Base-by-base conservation (phyloP, 1,140 invertebrate genomes). In the Orius insidiosus region DNA sequence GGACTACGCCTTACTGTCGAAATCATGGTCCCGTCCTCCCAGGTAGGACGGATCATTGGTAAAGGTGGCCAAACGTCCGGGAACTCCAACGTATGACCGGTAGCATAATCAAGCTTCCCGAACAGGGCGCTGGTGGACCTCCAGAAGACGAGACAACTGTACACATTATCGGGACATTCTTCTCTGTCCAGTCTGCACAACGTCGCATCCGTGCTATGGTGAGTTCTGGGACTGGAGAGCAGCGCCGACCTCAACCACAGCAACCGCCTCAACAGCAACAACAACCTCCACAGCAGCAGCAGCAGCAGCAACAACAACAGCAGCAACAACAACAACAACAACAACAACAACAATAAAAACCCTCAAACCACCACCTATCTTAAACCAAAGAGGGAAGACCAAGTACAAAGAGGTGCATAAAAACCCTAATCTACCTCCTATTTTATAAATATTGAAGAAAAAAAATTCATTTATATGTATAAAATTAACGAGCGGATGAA, bases 31-130 rank as follows among this genome's bases (percentile, higher is more conserved):
- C 88, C 90, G 14, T 87, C 83, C 53, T 76, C 76, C 31, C 77
- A 80, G 63, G 55, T 94, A 45, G 93, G 94, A 5, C 76, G 92
- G 49, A 96, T 98, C 53, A 97, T 97, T 59, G 94, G 94, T 51
- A 96, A 96, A 65, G 90, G 90, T 44, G 93, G 93, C 32, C 88
- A 94, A 97, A 96, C 63, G 92, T 95, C 38, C 71, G 89, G 47
- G 90, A 97, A 62, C 68, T 96, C 57, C 90, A 96, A 66, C 76
- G 89, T 57, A 82, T 92, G 4, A 95, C 89, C 44, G 88, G 88
- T 52, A 89, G 87, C 57, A 77, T 88, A 31, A 94, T 97, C 52
- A 95, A 95, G 64, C 68, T 96, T 54, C 88, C 87, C 34, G 87
- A 88, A 65, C 88, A 90, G 62, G 72, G 74, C 69, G 53, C 71